phyloP scores from a whole-genome alignment of 2,797 vertebrate species.

The Pseudochaenichthys georgianus region DNA sequence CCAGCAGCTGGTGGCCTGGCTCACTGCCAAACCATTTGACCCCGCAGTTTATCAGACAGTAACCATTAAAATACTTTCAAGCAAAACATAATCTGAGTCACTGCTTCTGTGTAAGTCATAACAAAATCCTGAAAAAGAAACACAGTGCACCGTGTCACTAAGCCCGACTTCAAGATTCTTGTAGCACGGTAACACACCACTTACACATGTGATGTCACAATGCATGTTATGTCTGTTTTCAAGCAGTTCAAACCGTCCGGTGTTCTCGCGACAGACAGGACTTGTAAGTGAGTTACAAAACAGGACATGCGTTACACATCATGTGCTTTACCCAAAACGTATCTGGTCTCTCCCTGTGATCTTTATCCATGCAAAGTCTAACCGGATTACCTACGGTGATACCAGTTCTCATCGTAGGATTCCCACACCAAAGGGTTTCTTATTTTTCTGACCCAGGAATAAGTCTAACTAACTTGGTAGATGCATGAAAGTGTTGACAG shows the following conservation, averaged over 20 bases:
- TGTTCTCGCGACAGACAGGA: not conserved
- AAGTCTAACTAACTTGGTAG: not conserved
- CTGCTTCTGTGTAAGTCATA: slow-evolving; percentile 39
- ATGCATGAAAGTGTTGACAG: not conserved
- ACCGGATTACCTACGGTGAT: slow-evolving; percentile 47
- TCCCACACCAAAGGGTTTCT: slow-evolving; percentile 20
- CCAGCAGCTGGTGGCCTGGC: slow-evolving; percentile 70
- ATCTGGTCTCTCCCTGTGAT: slow-evolving; percentile 35
- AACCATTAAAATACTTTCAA: slow-evolving; percentile 41
- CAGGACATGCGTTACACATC: slow-evolving; percentile 17
- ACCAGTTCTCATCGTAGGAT: slow-evolving; percentile 22
- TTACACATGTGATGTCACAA: not conserved
- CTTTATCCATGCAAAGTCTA: slow-evolving; percentile 27
- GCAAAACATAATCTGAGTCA: slow-evolving; percentile 53
- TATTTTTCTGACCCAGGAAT: not conserved
- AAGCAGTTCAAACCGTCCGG: slow-evolving; percentile 1
- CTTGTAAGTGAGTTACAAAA: slow-evolving; percentile 45
- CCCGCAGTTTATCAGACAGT: slow-evolving; percentile 44
- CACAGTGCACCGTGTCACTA: not conserved
- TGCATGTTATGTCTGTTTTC: slow-evolving; percentile 2
- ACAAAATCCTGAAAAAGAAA: slow-evolving; percentile 8
- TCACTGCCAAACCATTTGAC: slow-evolving; percentile 61
- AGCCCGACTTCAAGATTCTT: not conserved
- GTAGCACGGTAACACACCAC: not conserved
- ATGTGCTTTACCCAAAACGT: slow-evolving; percentile 32